Base-by-base conservation (phyloP, 2,113 vertebrate genomes). In the Girardinichthys multiradiatus region DNA sequence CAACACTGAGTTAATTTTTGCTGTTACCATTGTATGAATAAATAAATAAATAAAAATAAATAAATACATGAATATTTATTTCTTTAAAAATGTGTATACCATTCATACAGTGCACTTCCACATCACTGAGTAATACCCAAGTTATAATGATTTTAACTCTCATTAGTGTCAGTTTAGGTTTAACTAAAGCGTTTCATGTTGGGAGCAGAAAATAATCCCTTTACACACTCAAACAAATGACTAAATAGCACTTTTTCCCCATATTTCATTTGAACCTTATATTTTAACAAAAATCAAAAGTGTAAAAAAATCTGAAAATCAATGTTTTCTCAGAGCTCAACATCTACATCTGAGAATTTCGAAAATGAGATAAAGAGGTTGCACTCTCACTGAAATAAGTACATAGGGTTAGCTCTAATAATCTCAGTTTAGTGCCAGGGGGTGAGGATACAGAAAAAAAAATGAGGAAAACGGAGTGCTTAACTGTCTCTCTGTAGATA, bases 31-130 rank as follows among this genome's bases (percentile, higher is more conserved):
- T 51, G 58, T 68, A 60, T 51, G 68, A 87, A 92, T 91, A 91
- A 93, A 94, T 91, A 88, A 91, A 94, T 92, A 92, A 89, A 92
- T 91, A 90, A 92, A 89, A 93, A 92, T 75, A 86, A 94, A 94
- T 94, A 95, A 93, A 95, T 95, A 94, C 85, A 94, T 93, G 93
- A 92, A 93, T 93, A 78, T 65, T 78, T 80, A 72, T 63, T 87
- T 64, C 17, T 31, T 70, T 86, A 82, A 87, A 94, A 93, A 94
- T 91, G 92, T 92, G 94, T 72, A 76, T 60, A 71, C 89, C 83
- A 78, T 63, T 67, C 57, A 73, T 63, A 76, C 78, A 68, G 39
- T 76, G 86, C 82, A 79, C 76, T 88, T 76, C 90, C 89, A 77
- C 79, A 45, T 45, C 17, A 45, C 42, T 45, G 69, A 86, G 74